Conservation (phyloP, 1,140 invertebrate genomes). For the Pentalonia nigronervosa region DNA sequence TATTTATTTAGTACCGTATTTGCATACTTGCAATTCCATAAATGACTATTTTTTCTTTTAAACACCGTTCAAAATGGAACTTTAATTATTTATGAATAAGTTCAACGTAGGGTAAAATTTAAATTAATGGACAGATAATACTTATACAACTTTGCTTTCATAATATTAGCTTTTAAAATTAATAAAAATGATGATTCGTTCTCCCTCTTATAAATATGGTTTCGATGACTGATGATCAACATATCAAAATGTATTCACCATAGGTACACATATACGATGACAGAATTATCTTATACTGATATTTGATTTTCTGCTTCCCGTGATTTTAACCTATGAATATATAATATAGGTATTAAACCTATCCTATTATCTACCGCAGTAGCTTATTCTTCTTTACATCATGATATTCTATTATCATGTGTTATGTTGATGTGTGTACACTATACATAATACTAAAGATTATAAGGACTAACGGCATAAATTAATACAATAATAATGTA, state of each 20-base stretch:
- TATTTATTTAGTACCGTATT: neutral
- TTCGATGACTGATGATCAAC: neutral
- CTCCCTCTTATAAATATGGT: neutral
- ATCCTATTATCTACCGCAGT: neutral
- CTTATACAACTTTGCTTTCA: neutral
- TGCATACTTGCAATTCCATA: neutral
- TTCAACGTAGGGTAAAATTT: neutral
- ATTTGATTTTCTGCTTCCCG: neutral
- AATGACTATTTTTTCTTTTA: neutral
- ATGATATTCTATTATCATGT: neutral
- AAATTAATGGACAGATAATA: neutral
- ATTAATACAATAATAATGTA: neutral
- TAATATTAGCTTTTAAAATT: neutral
- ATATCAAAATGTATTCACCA: slow-evolving; percentile 1
- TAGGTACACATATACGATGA: neutral
- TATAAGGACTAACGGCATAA: neutral
- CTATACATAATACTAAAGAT: neutral
- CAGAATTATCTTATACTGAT: neutral
- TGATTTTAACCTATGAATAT: neutral
- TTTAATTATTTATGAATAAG: neutral
- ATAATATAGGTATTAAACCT: neutral
- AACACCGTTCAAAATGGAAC: neutral
- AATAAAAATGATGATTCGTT: neutral
- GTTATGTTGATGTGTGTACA: neutral
- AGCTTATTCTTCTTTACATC: neutral